Base-by-base conservation (phyloP, 2,113 vertebrate species). In the Crotalus horridus region DNA sequence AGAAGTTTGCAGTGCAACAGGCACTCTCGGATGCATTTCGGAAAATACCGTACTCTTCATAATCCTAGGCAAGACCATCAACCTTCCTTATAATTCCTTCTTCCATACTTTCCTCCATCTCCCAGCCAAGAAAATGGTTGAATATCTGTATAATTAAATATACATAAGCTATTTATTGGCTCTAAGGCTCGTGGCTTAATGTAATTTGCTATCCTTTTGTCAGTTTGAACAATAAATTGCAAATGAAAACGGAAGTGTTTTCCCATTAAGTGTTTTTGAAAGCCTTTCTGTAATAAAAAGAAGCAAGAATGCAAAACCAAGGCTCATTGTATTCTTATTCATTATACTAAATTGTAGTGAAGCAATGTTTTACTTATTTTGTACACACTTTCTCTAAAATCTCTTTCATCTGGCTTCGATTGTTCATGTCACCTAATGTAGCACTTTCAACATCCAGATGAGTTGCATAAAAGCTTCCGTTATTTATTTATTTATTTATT, bases 21-120 rank as follows among this genome's bases (percentile, higher is more conserved):
- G 98, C 98, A 89, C 51, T 98, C 91, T 96, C 96, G 1, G 89
- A 94, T 0, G 98, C 98, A 53, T 98, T 98, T 95, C 97, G 97
- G 96, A 98, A 98, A 94, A 96, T 98, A 24, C 39, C 39, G 39
- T 39, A 39, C 91, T 97, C 53, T 93, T 98, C 0, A 6, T 98
- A 56, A 92, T 98, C 94, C 95, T 98, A 61, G 97, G 98, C 98
- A 96, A 96, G 97, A 48, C 90, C 51, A 55, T 12, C 87, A 23
- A 48, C 26, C 43, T 58, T 81, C 85, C 69, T 53, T 46, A 33
- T 4, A 6, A 39, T 74, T 74, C 43, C 53, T 6, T 91, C 24
- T 86, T 90, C 20, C 26, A 0, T 91, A 64, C 23, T 58, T 15
- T 3, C 21, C 9, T 58, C 5, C 43, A 24, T 56, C 10, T 43